Conservation (phyloP, 2,888 invertebrate genomes). For the Willowsia nigromaculata region DNA sequence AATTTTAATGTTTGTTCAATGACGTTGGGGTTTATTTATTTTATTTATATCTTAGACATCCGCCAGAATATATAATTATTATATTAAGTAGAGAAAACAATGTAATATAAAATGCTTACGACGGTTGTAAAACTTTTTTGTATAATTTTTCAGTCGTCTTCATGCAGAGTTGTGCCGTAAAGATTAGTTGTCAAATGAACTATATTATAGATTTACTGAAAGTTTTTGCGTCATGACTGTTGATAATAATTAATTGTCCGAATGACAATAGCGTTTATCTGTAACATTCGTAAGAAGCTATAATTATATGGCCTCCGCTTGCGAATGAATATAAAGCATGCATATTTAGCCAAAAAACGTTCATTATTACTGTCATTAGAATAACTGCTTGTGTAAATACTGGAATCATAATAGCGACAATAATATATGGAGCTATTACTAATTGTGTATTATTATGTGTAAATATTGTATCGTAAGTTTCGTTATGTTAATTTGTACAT, state of each 20-base stretch:
- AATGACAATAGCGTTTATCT: background rate
- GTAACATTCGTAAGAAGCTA: background rate
- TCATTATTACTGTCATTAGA: background rate
- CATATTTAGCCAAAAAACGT: slow-evolving; percentile 1
- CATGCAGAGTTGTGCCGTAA: slow-evolving; percentile 9
- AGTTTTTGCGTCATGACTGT: background rate
- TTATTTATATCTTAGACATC: background rate
- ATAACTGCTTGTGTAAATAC: background rate
- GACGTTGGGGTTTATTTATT: background rate
- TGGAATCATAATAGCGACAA: background rate
- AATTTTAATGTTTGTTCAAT: background rate
- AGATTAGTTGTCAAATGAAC: background rate
- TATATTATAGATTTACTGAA: background rate
- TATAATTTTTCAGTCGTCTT: background rate
- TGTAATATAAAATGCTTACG: background rate
- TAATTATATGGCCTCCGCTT: background rate
- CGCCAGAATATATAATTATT: background rate
- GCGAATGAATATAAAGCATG: background rate
- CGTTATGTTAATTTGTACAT: slow-evolving; percentile 1
- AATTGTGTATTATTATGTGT: slow-evolving; percentile 18
- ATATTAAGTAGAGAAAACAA: background rate
- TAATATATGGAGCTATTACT: background rate
- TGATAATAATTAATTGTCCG: background rate
- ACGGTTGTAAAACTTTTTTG: background rate
- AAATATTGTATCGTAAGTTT: background rate